Evolutionary conservation across 2,888 invertebrate species (phyloP).

Genomic region (Pterobdella sp.): DNA sequence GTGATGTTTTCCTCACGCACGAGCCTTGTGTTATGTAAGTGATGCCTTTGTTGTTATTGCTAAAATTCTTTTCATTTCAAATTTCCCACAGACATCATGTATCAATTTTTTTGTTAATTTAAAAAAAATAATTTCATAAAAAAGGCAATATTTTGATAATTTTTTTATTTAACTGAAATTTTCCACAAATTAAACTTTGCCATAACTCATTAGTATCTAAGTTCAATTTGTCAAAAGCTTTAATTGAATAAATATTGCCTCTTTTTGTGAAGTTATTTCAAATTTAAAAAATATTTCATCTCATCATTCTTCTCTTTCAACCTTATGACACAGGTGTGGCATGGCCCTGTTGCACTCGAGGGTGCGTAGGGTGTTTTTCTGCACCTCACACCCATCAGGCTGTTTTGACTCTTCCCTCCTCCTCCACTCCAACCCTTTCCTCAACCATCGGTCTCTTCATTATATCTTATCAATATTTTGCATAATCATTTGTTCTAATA

Average conservation of each 20-base stretch:
- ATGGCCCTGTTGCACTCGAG: constrained; percentile 92
- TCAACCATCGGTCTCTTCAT: neutral
- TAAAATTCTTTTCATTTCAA: neutral
- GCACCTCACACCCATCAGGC: constrained; percentile 58
- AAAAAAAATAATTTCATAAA: neutral
- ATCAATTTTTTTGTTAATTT: neutral
- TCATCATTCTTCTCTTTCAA: neutral
- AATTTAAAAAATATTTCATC: neutral
- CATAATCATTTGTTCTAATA: no score
- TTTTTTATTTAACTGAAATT: neutral
- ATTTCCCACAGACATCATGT: neutral
- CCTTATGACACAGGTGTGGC: constrained; percentile 59
- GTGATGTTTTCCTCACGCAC: constrained; percentile 69
- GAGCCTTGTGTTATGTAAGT: constrained; percentile 79
- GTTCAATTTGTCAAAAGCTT: no score
- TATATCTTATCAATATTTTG: no score
- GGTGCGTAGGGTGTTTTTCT: constrained; percentile 70
- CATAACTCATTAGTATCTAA: no score
- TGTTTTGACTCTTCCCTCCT: constrained; percentile 6
- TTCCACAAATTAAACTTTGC: no score
- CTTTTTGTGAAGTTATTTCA: neutral
- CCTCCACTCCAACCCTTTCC: constrained; percentile 6
- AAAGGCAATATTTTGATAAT: neutral
- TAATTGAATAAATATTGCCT: no score
- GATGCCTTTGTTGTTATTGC: neutral